Base-by-base conservation (phyloP, 2,113 vertebrate species). In the Panthera uncia region DNA sequence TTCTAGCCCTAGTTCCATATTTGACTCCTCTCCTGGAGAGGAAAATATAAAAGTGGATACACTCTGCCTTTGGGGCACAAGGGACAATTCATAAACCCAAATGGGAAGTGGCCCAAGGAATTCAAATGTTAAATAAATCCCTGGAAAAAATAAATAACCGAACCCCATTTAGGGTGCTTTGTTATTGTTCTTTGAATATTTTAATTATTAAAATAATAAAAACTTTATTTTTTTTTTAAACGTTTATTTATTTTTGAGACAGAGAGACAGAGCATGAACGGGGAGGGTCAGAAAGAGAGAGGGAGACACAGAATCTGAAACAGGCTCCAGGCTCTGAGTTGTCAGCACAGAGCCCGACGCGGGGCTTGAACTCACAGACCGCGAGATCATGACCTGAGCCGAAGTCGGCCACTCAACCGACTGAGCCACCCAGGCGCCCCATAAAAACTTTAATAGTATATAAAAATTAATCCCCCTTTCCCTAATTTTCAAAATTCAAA, bases 401-500 rank as follows among this genome's bases (percentile, higher is more conserved):
- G 45, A 45, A 45, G 45, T 45, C 45, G 8, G 45, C 45, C 45
- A 9, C 45, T 45, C 7, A 45, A 45, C 45, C 45, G 45, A 45
- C 45, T 45, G 45, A 45, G 45, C 45, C 45, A 45, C 45, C 45
- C 45, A 45, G 45, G 45, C 45, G 45, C 45, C 45, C 45, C 7
- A 71, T 48, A 93, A 94, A 94, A 41, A 29, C 63, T 78, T 2
- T 68, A 83, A 73, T 14, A 19, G 18, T 88, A 94, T 83, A 93
- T 57, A 71, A 93, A 95, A 97, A 96, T 73, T 78, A 95, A 88
- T 38, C 11, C 12, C 27, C 48, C 33, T 52, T 86, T 31, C 15
- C 48, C 48, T 74, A 96, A 95, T 69, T 94, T 96, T 65, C 76
- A 95, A 95, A 73, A 89, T 85, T 96, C 21, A 90, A 87, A 96